These are phyloP conservation scores for Sphaeridia pumilis DNA, from an alignment of 2,888 invertebrate species.

Conservation along the genomic window DNA sequence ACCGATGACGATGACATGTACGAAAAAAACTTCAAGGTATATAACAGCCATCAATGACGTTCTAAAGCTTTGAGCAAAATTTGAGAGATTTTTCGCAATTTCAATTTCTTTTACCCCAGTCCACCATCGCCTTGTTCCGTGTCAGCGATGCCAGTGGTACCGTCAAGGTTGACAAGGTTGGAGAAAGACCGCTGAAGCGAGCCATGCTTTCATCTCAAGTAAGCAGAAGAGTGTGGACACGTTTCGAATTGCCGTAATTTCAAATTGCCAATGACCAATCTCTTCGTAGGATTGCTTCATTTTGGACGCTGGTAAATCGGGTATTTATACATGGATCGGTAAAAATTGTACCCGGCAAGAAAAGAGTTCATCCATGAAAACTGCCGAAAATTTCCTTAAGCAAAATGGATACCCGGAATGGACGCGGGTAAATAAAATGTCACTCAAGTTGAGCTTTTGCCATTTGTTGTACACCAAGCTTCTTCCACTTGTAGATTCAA, in stretches of 20 bases:
- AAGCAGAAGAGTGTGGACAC: no score
- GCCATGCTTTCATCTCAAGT: slow-evolving; percentile 59
- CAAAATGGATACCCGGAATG: slow-evolving; percentile 61
- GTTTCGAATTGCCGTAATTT: no score
- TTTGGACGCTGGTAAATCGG: slow-evolving; percentile 59
- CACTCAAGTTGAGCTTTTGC: no score
- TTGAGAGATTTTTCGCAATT: no score
- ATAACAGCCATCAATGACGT: no score
- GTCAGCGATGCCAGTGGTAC: slow-evolving; percentile 58
- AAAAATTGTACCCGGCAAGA: slow-evolving; percentile 60
- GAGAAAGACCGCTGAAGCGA: slow-evolving; percentile 59
- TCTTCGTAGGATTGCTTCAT: slow-evolving; percentile 58
- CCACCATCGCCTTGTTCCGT: slow-evolving; percentile 53
- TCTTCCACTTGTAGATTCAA: no score
- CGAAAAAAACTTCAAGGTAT: slow-evolving; percentile 54
- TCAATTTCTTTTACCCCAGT: slow-evolving; percentile 32
- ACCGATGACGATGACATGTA: slow-evolving; percentile 66
- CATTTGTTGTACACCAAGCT: no score
- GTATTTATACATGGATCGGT: slow-evolving; percentile 76
- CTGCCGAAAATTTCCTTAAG: slow-evolving; percentile 53
- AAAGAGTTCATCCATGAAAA: slow-evolving; percentile 60
- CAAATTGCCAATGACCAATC: no score
- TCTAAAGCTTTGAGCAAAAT: no score
- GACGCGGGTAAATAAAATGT: slow-evolving; percentile 45
- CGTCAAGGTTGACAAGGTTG: slow-evolving; percentile 53